Conservation (phyloP, 2,888 invertebrate species). For the Conistra vaccinii region DNA sequence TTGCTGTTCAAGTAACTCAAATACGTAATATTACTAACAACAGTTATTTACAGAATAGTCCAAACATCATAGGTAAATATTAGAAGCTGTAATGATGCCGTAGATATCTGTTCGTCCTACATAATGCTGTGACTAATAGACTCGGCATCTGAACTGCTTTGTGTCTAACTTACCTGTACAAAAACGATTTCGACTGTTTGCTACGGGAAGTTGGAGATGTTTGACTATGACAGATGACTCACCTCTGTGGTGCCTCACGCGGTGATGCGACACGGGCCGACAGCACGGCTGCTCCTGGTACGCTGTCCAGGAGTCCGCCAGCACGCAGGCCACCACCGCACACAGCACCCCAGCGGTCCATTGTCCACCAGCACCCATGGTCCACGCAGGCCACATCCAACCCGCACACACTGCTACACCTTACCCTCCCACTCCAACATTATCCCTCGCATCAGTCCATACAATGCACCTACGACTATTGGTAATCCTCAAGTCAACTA, state of each 20-base stretch:
- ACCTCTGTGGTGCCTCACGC: slow-evolving; percentile 92
- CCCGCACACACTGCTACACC: slow-evolving; percentile 73
- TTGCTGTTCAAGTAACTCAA: slow-evolving; percentile 17
- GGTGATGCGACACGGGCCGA: slow-evolving; percentile 90
- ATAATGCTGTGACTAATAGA: slow-evolving; percentile 70
- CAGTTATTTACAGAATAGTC: slow-evolving; percentile 44
- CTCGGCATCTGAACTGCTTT: slow-evolving; percentile 70
- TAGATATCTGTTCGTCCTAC: slow-evolving; percentile 63
- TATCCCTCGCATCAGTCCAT: slow-evolving; percentile 71
- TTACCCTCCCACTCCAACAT: slow-evolving; percentile 71
- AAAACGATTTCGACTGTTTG: slow-evolving; percentile 42
- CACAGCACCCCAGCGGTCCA: slow-evolving; percentile 82
- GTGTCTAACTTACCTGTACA: slow-evolving; percentile 57
- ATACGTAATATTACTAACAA: slow-evolving; percentile 29
- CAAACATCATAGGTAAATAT: slow-evolving; percentile 67
- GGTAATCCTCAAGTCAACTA: slow-evolving; percentile 78
- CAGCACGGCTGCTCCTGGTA: slow-evolving; percentile 93
- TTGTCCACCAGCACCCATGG: slow-evolving; percentile 78
- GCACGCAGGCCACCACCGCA: slow-evolving; percentile 85
- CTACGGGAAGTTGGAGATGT: slow-evolving; percentile 30
- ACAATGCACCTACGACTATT: slow-evolving; percentile 72
- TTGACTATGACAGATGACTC: slow-evolving; percentile 69
- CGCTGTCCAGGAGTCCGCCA: slow-evolving; percentile 92
- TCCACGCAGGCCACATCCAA: slow-evolving; percentile 75
- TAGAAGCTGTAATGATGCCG: slow-evolving; percentile 65